Conservation (phyloP, 1,140 invertebrate species). For the Drosophila dunni region DNA sequence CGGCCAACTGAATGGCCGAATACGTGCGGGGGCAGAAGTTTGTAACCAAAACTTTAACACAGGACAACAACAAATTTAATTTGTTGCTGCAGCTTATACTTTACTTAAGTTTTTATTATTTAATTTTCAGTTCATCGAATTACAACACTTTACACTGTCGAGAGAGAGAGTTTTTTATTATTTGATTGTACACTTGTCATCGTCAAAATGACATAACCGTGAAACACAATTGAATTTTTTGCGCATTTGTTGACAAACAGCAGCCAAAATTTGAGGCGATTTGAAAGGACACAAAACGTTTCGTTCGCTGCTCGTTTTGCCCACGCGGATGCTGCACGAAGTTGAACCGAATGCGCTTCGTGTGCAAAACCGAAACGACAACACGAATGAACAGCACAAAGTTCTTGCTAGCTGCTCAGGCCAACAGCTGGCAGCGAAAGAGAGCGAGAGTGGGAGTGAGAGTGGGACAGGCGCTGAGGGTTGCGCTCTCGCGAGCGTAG, state of each 20-base stretch:
- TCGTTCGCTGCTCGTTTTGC: constrained; percentile 19
- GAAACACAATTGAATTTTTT: constrained; percentile 44
- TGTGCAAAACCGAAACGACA: neutral
- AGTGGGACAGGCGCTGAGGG: neutral
- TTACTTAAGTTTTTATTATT: neutral
- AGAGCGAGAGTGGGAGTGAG: constrained; percentile 6
- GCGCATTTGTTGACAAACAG: constrained; percentile 59
- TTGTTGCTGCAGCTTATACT: constrained; percentile 8
- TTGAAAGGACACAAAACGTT: constrained; percentile 3
- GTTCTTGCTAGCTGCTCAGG: neutral
- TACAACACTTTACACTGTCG: constrained; percentile 4
- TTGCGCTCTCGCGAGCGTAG: constrained; percentile 4
- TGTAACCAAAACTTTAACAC: constrained; percentile 39
- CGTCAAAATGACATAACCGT: constrained; percentile 43
- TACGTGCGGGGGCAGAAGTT: constrained; percentile 56
- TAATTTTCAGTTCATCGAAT: neutral
- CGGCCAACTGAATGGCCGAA: constrained; percentile 84
- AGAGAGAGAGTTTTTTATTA: neutral
- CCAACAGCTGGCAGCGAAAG: constrained; percentile 7
- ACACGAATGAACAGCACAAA: neutral
- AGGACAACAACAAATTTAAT: constrained; percentile 13
- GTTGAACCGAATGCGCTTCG: constrained; percentile 18
- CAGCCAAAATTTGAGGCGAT: constrained; percentile 5
- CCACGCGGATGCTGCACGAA: constrained; percentile 56
- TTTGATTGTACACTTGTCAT: constrained; percentile 15